Evolutionary conservation across 2,888 invertebrate species (phyloP).

Genomic region (Caenorhabditis sinica): DNA sequence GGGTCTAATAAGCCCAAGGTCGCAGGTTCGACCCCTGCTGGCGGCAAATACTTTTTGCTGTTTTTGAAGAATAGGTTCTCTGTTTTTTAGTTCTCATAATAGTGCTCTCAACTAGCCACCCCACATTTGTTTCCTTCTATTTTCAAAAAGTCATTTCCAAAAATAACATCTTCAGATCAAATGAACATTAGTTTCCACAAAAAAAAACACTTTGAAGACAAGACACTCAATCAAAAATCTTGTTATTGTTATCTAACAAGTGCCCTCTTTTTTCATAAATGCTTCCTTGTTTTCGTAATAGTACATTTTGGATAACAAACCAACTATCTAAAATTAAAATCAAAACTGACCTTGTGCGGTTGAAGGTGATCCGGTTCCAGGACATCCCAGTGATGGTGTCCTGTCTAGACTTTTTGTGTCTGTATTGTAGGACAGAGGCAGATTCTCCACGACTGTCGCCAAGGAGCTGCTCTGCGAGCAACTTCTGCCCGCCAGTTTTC

Average conservation of each 20-base stretch:
- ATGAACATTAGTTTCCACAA: slow-evolving; percentile 2
- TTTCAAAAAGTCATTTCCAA: background rate
- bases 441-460: slow-evolving; percentile 77
- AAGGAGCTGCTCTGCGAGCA: slow-evolving; percentile 71
- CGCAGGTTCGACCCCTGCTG: slow-evolving; percentile 83
- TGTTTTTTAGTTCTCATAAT: no score
- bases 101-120: no score
- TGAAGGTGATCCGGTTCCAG: slow-evolving; percentile 56
- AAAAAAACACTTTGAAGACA: background rate
- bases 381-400: slow-evolving; percentile 66
- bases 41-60: slow-evolving; percentile 79
- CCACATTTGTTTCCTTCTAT: no score
- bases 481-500: slow-evolving; percentile 71
- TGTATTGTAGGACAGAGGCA: slow-evolving; percentile 76
- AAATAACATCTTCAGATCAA: slow-evolving; percentile 12
- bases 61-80: background rate
- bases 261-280: background rate
- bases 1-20: slow-evolving; percentile 84
- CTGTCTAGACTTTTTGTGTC: slow-evolving; percentile 72
- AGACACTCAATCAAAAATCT: slow-evolving; percentile 6
- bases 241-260: slow-evolving; percentile 25
- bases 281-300: slow-evolving; percentile 28
- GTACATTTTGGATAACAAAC: slow-evolving; percentile 26
- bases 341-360: slow-evolving; percentile 57
- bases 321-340: slow-evolving; percentile 18